Conservation (phyloP, 2,797 vertebrate species). For the Crocodylus rhombifer region DNA sequence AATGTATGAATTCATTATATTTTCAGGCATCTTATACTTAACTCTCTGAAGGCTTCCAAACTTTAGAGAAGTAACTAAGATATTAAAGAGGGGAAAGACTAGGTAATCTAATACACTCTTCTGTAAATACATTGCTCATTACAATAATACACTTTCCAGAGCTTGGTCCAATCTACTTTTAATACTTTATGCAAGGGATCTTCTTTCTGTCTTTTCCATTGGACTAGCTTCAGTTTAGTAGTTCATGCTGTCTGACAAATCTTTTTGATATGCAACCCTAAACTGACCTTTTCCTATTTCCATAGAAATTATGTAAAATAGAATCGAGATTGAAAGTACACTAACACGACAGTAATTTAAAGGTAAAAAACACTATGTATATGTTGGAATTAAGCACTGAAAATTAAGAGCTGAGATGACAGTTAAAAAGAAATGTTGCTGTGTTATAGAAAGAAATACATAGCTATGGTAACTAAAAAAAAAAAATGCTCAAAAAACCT, state of each 20-base stretch:
- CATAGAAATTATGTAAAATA: background rate
- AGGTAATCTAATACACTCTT: slow-evolving; percentile 48
- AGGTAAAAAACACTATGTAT: rapidly evolving
- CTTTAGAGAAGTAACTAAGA: slow-evolving; percentile 26
- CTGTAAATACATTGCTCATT: slow-evolving; percentile 62
- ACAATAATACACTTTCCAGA: slow-evolving; percentile 54
- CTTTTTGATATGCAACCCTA: slow-evolving; percentile 29
- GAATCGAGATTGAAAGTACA: slow-evolving; percentile 8
- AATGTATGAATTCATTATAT: slow-evolving; percentile 66
- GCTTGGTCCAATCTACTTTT: slow-evolving; percentile 71
- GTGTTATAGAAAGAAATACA: background rate
- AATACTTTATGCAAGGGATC: slow-evolving; percentile 63
- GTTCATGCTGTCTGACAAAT: slow-evolving; percentile 18
- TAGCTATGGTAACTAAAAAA: background rate
- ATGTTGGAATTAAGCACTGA: background rate
- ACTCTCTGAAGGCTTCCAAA: slow-evolving; percentile 32
- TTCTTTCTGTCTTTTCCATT: slow-evolving; percentile 74
- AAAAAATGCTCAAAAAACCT: background rate
- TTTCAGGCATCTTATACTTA: slow-evolving; percentile 59
- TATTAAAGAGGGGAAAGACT: slow-evolving; percentile 48
- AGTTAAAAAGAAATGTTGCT: slow-evolving; percentile 3
- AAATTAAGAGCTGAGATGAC: slow-evolving; percentile 18
- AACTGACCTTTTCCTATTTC: background rate
- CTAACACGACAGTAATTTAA: rapidly evolving
- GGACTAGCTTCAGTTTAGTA: slow-evolving; percentile 44